These are phyloP conservation scores for Parasteatoda tepidariorum DNA, from an alignment of 1,140 invertebrate genomes.

Conservation along the genomic window DNA sequence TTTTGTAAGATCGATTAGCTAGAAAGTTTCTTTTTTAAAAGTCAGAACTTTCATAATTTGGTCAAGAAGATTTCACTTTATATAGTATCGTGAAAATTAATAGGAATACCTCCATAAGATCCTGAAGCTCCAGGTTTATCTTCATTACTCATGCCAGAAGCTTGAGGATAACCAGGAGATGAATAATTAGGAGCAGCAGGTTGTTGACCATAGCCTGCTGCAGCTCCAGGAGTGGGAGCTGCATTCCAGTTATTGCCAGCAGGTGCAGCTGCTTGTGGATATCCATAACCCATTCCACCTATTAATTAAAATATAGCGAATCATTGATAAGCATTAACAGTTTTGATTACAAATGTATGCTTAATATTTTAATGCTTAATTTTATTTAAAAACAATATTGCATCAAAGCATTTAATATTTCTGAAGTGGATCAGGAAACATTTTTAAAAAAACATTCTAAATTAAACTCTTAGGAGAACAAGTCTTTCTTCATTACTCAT, in stretches of 20 bases:
- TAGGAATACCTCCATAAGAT: not conserved
- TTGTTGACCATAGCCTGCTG: not conserved
- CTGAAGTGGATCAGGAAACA: too few species aligned
- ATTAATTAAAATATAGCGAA: too few species aligned
- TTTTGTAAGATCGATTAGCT: too few species aligned
- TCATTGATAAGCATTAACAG: too few species aligned
- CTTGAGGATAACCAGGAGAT: conserved; percentile 17
- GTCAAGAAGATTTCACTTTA: not conserved
- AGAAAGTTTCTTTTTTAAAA: too few species aligned
- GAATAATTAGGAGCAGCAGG: not conserved
- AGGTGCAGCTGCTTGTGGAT: conserved; percentile 9
- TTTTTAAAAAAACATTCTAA: too few species aligned
- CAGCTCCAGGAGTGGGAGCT: not conserved
- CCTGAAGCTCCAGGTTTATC: not conserved
- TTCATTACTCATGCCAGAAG: not conserved
- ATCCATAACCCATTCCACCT: not conserved
- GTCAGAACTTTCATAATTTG: not conserved
- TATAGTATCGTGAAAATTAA: not conserved
- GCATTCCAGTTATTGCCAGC: conserved; percentile 6
- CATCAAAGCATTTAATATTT: too few species aligned
- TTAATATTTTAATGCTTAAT: too few species aligned
- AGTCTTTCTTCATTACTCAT: too few species aligned
- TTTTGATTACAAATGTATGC: too few species aligned
- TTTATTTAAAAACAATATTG: too few species aligned
- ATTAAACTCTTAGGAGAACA: too few species aligned